Conservation (phyloP, 2,888 invertebrate species). For the Graphium colonna region DNA sequence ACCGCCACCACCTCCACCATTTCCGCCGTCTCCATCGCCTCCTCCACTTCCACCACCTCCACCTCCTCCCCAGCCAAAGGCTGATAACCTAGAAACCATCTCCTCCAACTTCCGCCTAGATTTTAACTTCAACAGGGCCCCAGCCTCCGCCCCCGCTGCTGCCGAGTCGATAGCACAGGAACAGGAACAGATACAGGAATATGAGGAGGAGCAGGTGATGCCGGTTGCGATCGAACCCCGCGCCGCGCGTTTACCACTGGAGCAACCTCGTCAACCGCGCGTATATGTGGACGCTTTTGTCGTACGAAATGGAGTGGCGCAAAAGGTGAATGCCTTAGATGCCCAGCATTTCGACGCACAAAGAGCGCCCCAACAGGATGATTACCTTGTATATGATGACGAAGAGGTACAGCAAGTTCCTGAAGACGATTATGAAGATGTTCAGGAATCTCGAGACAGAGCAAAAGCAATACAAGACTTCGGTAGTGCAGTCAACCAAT, state of each 20-base stretch:
- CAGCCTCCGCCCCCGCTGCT: slow-evolving; percentile 41
- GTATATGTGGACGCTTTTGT: slow-evolving; percentile 73
- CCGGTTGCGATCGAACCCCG: slow-evolving; percentile 59
- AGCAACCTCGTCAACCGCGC: slow-evolving; percentile 52
- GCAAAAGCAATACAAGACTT: slow-evolving; percentile 56
- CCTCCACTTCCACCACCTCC: slow-evolving; percentile 48
- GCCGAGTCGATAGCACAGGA: slow-evolving; percentile 31
- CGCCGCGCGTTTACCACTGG: slow-evolving; percentile 59
- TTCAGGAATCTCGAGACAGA: slow-evolving; percentile 59
- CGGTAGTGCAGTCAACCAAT: slow-evolving; percentile 62
- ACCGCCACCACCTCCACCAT: slow-evolving; percentile 51
- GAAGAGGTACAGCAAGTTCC: slow-evolving; percentile 40
- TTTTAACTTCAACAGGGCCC: slow-evolving; percentile 64
- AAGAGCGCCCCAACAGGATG: slow-evolving; percentile 48
- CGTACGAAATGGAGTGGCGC: slow-evolving; percentile 63
- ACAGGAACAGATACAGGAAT: slow-evolving; percentile 30
- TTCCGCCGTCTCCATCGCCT: slow-evolving; percentile 51
- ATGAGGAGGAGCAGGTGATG: slow-evolving; percentile 35
- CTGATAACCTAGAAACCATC: slow-evolving; percentile 56
- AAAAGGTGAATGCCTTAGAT: slow-evolving; percentile 59
- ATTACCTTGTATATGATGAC: slow-evolving; percentile 54
- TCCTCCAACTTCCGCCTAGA: slow-evolving; percentile 63
- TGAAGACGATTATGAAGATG: slow-evolving; percentile 67
- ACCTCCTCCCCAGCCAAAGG: slow-evolving; percentile 45
- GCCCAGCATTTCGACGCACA: slow-evolving; percentile 43